Conservation (phyloP, 2,888 invertebrate genomes). For the Nebria brevicollis region DNA sequence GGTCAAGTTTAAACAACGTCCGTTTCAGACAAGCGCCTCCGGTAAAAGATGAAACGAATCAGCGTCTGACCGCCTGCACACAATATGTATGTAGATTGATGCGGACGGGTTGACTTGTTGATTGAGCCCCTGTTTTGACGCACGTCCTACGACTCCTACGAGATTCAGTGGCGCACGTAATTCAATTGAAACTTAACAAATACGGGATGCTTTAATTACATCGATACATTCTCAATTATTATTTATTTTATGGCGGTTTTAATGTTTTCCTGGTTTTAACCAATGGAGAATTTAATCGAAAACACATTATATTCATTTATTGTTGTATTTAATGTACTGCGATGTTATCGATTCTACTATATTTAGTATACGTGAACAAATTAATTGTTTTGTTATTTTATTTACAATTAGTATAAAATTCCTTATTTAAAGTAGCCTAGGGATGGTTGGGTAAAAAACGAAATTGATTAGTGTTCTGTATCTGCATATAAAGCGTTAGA, state of each 20-base stretch:
- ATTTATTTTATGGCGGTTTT: not conserved
- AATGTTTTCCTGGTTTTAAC: too few relatives aligned
- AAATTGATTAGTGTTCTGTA: constrained; percentile 10
- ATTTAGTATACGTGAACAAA: too few relatives aligned
- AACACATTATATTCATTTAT: too few relatives aligned
- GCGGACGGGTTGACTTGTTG: not conserved
- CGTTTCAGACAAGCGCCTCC: constrained; percentile 8
- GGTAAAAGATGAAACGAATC: constrained; percentile 13
- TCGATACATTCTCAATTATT: not conserved
- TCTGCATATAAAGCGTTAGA: constrained; percentile 39
- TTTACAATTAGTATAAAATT: too few relatives aligned
- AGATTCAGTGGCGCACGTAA: constrained; percentile 4
- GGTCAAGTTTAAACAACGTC: not conserved
- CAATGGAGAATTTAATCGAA: too few relatives aligned
- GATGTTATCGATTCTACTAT: too few relatives aligned
- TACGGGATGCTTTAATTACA: not conserved
- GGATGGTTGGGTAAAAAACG: too few relatives aligned
- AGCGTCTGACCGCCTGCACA: constrained; percentile 5
- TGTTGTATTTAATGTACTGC: too few relatives aligned
- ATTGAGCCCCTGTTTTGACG: constrained; percentile 2
- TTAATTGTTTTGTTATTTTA: too few relatives aligned
- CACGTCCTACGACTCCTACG: not conserved
- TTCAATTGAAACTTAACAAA: not conserved
- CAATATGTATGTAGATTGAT: constrained; percentile 10
- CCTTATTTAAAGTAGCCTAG: too few relatives aligned